Evolutionary conservation across 2,797 vertebrate species (phyloP).

Genomic region (Gymnoscopelus microlampas): DNA sequence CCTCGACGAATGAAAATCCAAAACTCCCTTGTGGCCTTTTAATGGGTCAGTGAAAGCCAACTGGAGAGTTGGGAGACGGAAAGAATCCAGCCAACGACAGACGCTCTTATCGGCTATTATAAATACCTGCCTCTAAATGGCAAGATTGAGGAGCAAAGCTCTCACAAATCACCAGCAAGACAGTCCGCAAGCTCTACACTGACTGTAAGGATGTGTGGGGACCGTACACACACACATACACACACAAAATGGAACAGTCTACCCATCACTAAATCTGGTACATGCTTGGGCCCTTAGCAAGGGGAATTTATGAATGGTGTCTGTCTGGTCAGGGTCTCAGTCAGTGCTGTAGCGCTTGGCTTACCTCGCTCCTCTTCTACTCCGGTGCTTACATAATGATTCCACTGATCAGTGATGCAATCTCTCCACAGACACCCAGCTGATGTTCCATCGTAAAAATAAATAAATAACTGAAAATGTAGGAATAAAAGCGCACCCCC

Average conservation of each 20-base stretch:
- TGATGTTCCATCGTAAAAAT: constrained; percentile 73
- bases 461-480: background rate
- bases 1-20: constrained; percentile 43
- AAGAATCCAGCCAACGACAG: constrained; percentile 48
- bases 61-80: constrained; percentile 31
- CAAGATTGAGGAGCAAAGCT: constrained; percentile 2
- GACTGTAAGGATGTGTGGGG: background rate
- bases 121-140: constrained; percentile 59
- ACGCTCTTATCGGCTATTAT: constrained; percentile 40
- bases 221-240: constrained; percentile 2
- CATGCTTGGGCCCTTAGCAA: constrained; percentile 48
- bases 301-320: constrained; percentile 72
- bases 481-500: constrained; percentile 13
- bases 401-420: constrained; percentile 70
- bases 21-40: constrained; percentile 35
- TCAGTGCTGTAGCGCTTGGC: constrained; percentile 38
- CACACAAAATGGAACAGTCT: constrained; percentile 37
- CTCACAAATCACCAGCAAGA: constrained; percentile 29
- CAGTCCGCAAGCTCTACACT: constrained; percentile 3
- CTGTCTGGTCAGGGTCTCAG: constrained; percentile 50
- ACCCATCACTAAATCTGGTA: constrained; percentile 32
- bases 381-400: constrained; percentile 48
- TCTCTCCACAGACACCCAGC: constrained; percentile 64
- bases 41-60: constrained; percentile 32
- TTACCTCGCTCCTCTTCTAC: constrained; percentile 27